phyloP scores from a whole-genome alignment of 2,113 vertebrate species.

The Nibea albiflora region DNA sequence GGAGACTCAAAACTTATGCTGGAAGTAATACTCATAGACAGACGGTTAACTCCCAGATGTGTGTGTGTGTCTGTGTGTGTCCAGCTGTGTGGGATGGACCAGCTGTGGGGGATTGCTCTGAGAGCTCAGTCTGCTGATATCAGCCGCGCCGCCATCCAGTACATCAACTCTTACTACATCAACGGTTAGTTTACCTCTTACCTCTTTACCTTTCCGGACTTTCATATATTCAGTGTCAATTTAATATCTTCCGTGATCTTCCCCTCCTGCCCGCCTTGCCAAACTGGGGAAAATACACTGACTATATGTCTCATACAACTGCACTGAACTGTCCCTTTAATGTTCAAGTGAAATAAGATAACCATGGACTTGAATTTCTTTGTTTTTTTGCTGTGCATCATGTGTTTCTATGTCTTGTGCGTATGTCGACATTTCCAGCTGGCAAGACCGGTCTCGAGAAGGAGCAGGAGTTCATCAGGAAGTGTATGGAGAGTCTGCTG shows the following conservation, averaged over 20 bases:
- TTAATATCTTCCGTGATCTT: neutral
- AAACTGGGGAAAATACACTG: no score
- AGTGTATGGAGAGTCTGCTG: conserved; percentile 99
- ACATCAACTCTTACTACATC: conserved; percentile 99
- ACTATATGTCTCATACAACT: no score
- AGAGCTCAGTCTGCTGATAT: conserved; percentile 97
- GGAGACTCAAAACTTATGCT: neutral
- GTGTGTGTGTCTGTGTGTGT: conserved; percentile 27
- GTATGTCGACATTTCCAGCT: conserved; percentile 59
- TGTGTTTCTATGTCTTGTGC: neutral
- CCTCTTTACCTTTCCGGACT: neutral
- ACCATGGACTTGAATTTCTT: neutral
- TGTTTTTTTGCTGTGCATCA: neutral
- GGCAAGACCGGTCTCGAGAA: conserved; percentile 98
- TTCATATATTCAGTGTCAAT: neutral
- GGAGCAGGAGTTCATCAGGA: conserved; percentile 99
- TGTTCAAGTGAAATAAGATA: neutral
- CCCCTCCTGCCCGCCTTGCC: no score
- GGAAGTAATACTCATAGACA: neutral
- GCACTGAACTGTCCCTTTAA: neutral
- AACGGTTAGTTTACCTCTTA: conserved; percentile 86
- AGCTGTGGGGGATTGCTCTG: conserved; percentile 98
- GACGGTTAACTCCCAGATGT: neutral
- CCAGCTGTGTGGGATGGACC: conserved; percentile 99
- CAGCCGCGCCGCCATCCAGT: conserved; percentile 98